phyloP scores from a whole-genome alignment of 2,797 vertebrate species.

The Labroides dimidiatus region DNA sequence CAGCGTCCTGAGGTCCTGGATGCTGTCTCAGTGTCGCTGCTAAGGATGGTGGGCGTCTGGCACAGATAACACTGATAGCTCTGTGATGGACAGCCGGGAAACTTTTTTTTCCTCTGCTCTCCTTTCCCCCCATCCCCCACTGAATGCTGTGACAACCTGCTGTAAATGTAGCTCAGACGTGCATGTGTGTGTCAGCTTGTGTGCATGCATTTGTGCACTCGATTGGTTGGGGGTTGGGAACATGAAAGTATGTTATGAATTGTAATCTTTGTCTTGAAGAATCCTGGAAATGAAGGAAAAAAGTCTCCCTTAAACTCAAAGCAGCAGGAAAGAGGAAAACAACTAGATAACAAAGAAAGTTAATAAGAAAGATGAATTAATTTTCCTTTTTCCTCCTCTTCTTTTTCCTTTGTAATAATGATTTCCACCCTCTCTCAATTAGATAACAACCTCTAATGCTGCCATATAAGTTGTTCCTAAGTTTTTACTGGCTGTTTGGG shows the following conservation, averaged over 20 bases:
- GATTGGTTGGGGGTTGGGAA: constrained; percentile 24
- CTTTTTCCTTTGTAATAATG: constrained; percentile 58
- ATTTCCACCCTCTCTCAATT: constrained; percentile 57
- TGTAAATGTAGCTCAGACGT: constrained; percentile 55
- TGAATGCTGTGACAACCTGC: constrained; percentile 59
- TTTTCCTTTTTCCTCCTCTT: constrained; percentile 39
- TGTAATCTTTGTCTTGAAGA: constrained; percentile 35
- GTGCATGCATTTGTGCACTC: constrained; percentile 14
- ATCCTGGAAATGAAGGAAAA: constrained; percentile 47
- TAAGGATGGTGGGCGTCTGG: constrained; percentile 82
- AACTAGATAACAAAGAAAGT: constrained; percentile 37
- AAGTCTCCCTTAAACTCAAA: constrained; percentile 35
- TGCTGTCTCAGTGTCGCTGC: constrained; percentile 78
- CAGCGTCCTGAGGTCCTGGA: constrained; percentile 79
- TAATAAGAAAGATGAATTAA: constrained; percentile 60
- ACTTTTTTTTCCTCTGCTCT: constrained; percentile 62
- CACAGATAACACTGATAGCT: constrained; percentile 82
- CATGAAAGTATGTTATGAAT: constrained; percentile 29
- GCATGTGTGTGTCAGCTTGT: constrained; percentile 5
- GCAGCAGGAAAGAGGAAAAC: constrained; percentile 4
- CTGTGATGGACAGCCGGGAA: constrained; percentile 81
- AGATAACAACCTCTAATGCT: constrained; percentile 61
- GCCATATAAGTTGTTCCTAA: constrained; percentile 53
- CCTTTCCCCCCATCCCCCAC: constrained; percentile 35
- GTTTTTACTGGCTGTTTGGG: constrained; percentile 78